These are phyloP conservation scores for Condylostylus longicornis DNA, from an alignment of 1,140 invertebrate genomes.

Conservation along the genomic window DNA sequence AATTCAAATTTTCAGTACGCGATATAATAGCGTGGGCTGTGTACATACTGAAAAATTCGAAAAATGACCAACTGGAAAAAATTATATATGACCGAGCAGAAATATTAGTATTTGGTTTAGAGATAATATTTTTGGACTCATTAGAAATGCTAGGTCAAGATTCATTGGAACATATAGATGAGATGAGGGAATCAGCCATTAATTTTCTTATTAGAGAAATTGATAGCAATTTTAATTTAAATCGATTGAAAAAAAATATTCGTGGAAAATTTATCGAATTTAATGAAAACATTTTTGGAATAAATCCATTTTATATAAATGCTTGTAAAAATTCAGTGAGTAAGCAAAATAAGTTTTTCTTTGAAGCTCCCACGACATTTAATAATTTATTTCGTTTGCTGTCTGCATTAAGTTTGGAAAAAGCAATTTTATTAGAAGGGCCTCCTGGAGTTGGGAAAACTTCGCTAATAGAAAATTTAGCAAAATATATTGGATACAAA, in stretches of 20 bases:
- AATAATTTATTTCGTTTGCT: conserved; percentile 72
- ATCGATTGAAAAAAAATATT: neutral
- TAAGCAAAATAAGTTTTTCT: conserved; percentile 41
- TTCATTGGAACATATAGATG: conserved; percentile 16
- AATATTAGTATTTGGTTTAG: conserved; percentile 76
- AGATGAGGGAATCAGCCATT: conserved; percentile 12
- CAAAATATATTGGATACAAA: conserved; percentile 63
- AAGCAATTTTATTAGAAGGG: conserved; percentile 91
- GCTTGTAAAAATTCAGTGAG: conserved; percentile 16
- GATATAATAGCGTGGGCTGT: conserved; percentile 87
- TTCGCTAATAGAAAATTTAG: conserved; percentile 82
- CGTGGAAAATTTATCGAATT: conserved; percentile 14
- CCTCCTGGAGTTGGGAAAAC: conserved; percentile 96
- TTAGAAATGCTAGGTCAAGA: conserved; percentile 44
- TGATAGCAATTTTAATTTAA: conserved; percentile 4
- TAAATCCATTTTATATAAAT: conserved; percentile 54
- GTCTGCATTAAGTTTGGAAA: conserved; percentile 73
- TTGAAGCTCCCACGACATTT: conserved; percentile 69
- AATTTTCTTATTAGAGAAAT: conserved; percentile 14
- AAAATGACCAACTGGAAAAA: conserved; percentile 34
- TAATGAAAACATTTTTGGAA: conserved; percentile 39
- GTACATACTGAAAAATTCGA: conserved; percentile 63
- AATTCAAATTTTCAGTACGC: conserved; percentile 74
- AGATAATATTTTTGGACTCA: conserved; percentile 80
- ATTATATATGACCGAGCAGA: conserved; percentile 40